These are phyloP conservation scores for Ceratotherium simum DNA, from an alignment of 2,113 vertebrate genomes.

Conservation along the genomic window DNA sequence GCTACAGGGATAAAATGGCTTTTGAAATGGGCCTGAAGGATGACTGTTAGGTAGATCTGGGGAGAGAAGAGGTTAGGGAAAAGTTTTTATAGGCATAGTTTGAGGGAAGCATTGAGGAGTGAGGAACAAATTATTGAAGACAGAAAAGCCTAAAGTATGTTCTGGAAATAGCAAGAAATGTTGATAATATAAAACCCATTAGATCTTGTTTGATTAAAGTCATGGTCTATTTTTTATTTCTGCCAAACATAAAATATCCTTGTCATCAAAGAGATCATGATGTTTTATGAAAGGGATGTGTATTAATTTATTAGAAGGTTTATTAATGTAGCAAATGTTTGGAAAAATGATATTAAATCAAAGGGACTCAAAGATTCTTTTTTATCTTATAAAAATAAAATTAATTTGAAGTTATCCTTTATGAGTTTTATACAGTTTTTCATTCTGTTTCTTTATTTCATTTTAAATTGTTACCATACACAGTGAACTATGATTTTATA, in stretches of 20 bases:
- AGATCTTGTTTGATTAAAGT: neutral
- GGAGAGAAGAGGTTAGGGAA: neutral
- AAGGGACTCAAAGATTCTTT: neutral
- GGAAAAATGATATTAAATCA: neutral
- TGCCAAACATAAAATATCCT: neutral
- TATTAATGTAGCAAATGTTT: conserved; percentile 9
- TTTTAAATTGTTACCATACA: neutral
- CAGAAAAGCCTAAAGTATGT: neutral
- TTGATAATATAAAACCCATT: neutral
- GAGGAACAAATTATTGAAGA: neutral
- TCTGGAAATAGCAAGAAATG: neutral
- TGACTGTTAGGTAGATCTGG: neutral
- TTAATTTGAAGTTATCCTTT: neutral
- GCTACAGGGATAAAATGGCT: neutral
- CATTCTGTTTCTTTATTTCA: neutral
- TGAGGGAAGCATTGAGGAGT: neutral
- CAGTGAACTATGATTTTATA: neutral
- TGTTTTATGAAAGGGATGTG: neutral
- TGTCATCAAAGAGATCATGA: neutral
- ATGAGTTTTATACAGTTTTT: neutral
- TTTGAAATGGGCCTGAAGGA: neutral
- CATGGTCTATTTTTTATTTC: neutral
- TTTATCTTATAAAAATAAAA: neutral
- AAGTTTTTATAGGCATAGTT: neutral
- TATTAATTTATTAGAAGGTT: neutral